These are phyloP conservation scores for Parotocinclus haroldoi DNA, from an alignment of 2,797 vertebrate genomes.

Conservation along the genomic window DNA sequence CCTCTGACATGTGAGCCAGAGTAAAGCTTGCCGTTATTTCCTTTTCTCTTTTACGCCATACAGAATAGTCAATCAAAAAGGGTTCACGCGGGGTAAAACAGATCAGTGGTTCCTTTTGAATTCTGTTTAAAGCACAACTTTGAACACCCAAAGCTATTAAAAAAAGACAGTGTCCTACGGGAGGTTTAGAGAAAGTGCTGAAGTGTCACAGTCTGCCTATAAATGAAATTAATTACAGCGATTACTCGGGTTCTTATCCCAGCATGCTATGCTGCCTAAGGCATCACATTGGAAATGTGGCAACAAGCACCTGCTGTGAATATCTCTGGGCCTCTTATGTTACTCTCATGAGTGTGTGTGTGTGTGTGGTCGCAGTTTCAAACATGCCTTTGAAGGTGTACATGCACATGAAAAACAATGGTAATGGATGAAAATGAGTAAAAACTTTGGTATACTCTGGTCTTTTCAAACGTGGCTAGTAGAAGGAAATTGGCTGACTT, in stretches of 20 bases:
- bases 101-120: conserved; percentile 35
- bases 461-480: background rate
- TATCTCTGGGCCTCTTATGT: conserved; percentile 30
- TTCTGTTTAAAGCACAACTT: conserved; percentile 21
- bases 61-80: conserved; percentile 27
- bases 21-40: background rate
- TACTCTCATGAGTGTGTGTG: conserved; percentile 11
- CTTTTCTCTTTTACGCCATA: conserved; percentile 30
- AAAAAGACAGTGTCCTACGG: background rate
- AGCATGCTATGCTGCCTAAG: conserved; percentile 30
- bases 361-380: conserved; percentile 9
- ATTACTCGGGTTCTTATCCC: conserved; percentile 24
- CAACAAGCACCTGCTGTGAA: conserved; percentile 35
- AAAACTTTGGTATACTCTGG: background rate
- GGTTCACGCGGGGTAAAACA: conserved; percentile 12
- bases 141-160: conserved; percentile 9
- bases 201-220: conserved; percentile 32
- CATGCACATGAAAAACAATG: conserved; percentile 1
- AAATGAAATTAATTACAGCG: conserved; percentile 49
- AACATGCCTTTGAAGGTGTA: conserved; percentile 16
- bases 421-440: background rate
- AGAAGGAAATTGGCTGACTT: conserved; percentile 60
- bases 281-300: conserved; percentile 19
- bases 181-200: conserved; percentile 9
- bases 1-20: conserved; percentile 29